phyloP scores from a whole-genome alignment of 2,797 vertebrate genomes.

The Siniperca undulata region DNA sequence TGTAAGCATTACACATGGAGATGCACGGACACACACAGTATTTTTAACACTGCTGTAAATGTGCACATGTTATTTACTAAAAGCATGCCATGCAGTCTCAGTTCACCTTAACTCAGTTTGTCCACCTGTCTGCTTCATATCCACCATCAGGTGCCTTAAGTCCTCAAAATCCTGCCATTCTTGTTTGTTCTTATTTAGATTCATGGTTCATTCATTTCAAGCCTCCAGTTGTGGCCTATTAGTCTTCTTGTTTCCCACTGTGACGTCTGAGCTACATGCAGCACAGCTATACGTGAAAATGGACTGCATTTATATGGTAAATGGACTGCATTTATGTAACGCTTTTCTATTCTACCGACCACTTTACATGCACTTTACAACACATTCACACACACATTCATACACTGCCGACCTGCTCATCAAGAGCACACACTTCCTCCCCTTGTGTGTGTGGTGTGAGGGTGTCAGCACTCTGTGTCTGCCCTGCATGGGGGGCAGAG shows the following conservation, averaged over 20 bases:
- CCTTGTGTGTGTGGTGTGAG: constrained; percentile 63
- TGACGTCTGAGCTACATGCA: constrained; percentile 31
- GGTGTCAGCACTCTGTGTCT: constrained; percentile 76
- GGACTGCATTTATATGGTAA: too few species aligned
- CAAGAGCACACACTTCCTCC: constrained; percentile 24
- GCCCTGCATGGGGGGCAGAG: constrained; percentile 51
- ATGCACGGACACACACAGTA: constrained; percentile 34
- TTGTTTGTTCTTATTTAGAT: constrained; percentile 12
- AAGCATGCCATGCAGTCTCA: not conserved
- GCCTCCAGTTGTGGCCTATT: constrained; percentile 11
- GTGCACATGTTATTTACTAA: constrained; percentile 18
- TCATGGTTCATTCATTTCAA: not conserved
- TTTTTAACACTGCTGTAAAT: not conserved
- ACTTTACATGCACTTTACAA: not conserved
- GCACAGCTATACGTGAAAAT: not conserved
- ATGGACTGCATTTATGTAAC: too few species aligned
- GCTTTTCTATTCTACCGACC: too few species aligned
- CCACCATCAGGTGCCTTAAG: not conserved
- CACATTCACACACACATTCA: too few species aligned
- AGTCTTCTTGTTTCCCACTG: constrained; percentile 17
- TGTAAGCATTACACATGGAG: constrained; percentile 8
- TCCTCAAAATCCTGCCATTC: not conserved
- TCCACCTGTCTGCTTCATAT: not conserved
- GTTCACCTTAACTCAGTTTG: not conserved
- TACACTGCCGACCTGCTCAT: too few species aligned